Percentiles rank a stretch among this genome's conserved stretches.
These are phyloP conservation scores for Villa cingulata DNA, from an alignment of 2,888 invertebrate genomes.

Conservation along the genomic window DNA sequence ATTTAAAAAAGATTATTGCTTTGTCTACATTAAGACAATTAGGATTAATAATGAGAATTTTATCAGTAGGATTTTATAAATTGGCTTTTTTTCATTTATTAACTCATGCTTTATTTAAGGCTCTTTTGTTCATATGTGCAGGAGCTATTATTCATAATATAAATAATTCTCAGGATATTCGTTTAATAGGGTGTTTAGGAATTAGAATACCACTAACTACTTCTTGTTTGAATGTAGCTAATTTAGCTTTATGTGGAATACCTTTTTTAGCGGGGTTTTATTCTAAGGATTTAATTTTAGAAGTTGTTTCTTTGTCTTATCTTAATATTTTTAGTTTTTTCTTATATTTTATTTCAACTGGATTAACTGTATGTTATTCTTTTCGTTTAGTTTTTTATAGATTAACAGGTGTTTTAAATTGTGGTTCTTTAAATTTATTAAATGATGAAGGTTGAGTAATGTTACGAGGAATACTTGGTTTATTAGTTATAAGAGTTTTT, in stretches of 20 bases:
- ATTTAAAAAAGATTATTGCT: constrained; percentile 63
- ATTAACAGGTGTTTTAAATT: constrained; percentile 37
- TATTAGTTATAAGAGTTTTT: constrained; percentile 30
- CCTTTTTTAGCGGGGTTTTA: constrained; percentile 53
- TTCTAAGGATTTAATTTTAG: constrained; percentile 50
- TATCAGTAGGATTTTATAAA: constrained; percentile 40
- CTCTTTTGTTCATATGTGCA: constrained; percentile 58
- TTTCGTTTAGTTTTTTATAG: constrained; percentile 44
- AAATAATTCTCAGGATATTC: constrained; percentile 53
- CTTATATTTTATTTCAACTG: constrained; percentile 42
- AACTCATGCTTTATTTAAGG: constrained; percentile 63
- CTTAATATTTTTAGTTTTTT: constrained; percentile 42
- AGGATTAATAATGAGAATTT: constrained; percentile 55
- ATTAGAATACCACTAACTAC: constrained; percentile 40
- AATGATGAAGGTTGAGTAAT: constrained; percentile 39
- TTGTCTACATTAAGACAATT: constrained; percentile 62
- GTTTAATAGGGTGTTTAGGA: constrained; percentile 41
- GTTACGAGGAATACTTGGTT: constrained; percentile 36
- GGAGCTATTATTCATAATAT: constrained; percentile 54
- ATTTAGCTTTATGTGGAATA: constrained; percentile 48
- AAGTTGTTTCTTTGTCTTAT: constrained; percentile 39
- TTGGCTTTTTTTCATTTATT: constrained; percentile 59
- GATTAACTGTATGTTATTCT: constrained; percentile 44
- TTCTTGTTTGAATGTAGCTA: constrained; percentile 43
- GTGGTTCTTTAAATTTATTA: constrained; percentile 37